Evolutionary conservation across 2,797 vertebrate species (phyloP).

Genomic region (Melopsittacus undulatus): DNA sequence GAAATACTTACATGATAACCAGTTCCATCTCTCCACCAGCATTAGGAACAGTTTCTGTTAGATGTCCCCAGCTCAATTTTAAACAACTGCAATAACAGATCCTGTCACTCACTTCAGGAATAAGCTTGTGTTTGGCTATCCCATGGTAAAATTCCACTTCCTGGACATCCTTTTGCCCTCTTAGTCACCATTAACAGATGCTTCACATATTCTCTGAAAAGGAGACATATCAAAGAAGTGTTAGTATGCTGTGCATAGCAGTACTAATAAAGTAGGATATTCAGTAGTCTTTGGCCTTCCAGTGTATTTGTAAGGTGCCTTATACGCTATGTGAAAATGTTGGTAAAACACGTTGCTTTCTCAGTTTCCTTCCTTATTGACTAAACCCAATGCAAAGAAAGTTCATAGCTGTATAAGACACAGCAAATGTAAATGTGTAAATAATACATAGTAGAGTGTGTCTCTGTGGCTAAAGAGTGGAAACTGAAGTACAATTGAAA

Average conservation of each 20-base stretch:
- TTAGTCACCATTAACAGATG: not conserved
- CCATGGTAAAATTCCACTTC: not conserved
- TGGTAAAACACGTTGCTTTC: not conserved
- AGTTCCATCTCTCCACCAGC: not conserved
- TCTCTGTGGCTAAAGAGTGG: not conserved
- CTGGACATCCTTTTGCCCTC: not conserved
- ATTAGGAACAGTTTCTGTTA: not conserved
- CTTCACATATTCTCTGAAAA: not conserved
- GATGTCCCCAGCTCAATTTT: not conserved
- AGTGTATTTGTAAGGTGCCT: not conserved
- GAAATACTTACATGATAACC: not conserved
- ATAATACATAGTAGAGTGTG: not conserved
- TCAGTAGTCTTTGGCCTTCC: not conserved
- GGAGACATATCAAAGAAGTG: not conserved
- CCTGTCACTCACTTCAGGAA: not conserved
- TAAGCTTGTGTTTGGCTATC: not conserved
- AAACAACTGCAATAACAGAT: not conserved
- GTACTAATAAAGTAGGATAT: not conserved
- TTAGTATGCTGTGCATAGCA: not conserved
- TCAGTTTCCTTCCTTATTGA: not conserved
- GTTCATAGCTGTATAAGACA: not conserved
- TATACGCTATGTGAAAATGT: rapidly evolving
- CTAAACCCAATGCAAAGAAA: not conserved
- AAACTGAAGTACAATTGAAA: not conserved
- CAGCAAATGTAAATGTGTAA: not conserved